phyloP scores from a whole-genome alignment of 2,888 invertebrate species.

The Melinopterus prodromus region DNA sequence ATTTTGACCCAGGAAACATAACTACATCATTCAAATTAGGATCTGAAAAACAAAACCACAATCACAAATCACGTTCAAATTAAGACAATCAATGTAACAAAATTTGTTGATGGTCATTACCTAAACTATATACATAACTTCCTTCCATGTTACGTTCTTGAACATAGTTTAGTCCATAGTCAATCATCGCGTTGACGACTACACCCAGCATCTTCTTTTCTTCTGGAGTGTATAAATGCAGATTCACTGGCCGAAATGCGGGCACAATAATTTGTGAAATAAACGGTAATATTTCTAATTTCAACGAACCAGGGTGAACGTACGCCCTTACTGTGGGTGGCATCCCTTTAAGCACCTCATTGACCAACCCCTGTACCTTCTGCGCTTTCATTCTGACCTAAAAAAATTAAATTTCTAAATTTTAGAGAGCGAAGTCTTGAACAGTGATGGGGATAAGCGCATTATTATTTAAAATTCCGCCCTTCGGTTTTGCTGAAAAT shows the following conservation, averaged over 20 bases:
- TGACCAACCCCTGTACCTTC: constrained; percentile 65
- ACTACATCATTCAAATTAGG: constrained; percentile 80
- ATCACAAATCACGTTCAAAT: background rate
- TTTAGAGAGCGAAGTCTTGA: background rate
- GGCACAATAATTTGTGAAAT: constrained; percentile 78
- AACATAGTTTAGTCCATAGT: constrained; percentile 85
- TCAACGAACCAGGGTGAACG: constrained; percentile 61
- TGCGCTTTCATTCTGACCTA: constrained; percentile 67
- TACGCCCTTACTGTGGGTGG: constrained; percentile 63
- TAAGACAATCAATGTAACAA: too few species aligned
- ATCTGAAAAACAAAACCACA: constrained; percentile 64
- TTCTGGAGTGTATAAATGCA: constrained; percentile 75
- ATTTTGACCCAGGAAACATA: constrained; percentile 54
- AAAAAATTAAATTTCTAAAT: constrained; percentile 40
- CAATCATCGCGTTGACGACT: constrained; percentile 85
- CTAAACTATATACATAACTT: constrained; percentile 69
- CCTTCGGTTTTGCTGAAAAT: background rate
- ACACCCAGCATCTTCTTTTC: constrained; percentile 75
- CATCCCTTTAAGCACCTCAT: constrained; percentile 71
- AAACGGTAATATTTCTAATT: constrained; percentile 76
- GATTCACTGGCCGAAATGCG: constrained; percentile 73
- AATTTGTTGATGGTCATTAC: constrained; percentile 41
- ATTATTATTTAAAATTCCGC: background rate
- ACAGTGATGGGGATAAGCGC: background rate
- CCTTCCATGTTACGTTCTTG: constrained; percentile 84